Base-by-base conservation (phyloP, 2,113 vertebrate species). In the Gadus chalcogrammus region DNA sequence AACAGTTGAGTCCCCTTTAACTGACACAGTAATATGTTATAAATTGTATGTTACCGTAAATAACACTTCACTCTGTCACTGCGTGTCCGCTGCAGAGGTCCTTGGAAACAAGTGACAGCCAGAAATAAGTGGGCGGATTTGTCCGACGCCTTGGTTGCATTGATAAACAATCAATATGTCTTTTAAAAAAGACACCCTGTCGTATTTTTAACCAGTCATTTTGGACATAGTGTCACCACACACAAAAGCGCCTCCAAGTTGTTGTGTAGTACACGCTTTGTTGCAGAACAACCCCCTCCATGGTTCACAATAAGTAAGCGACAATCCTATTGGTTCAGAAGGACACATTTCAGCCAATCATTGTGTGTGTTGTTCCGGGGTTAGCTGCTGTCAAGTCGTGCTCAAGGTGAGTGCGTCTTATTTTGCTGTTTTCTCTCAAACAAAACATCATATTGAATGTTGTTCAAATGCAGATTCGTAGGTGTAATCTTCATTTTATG, bases 331-430 rank as follows among this genome's bases (percentile, higher is more conserved):
- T 92, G 88, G 92, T 61, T 20, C 11, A 15, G 6, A 3, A 0
- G 0, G 0, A 3, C 15, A 2, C 3, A 3, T 55, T 12, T 68
- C n/a, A n/a, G 7, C 91, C 85, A 85, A 92, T 88, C 22, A 18
- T 20, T n/a, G 58, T 60, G 20, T 5, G 22, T 18, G n/a, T 24
- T 61, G 8, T 18, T 20, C 5, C 18, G 20, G 59, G 5, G n/a
- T 15, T 48, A n/a, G 42, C 42, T 48, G 42, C 42, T 48, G 42
- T 12, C 42, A 48, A 48, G 42, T 48, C 20, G 73, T 64, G 69
- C 17, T 87, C 81, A 92, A 93, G 92, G 92, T 92, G 84, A 92
- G 88, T 27, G 16, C 42, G 22, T 1, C 55, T 27, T 11, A 27
- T 27, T 64, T 61, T 27, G 0, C 6, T 8, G 60, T 18, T 60